A percentile compares a stretch with the other conserved stretches of the same genome.
These are phyloP conservation scores for Apotomis capreana DNA, from an alignment of 2,888 invertebrate species.

Conservation along the genomic window DNA sequence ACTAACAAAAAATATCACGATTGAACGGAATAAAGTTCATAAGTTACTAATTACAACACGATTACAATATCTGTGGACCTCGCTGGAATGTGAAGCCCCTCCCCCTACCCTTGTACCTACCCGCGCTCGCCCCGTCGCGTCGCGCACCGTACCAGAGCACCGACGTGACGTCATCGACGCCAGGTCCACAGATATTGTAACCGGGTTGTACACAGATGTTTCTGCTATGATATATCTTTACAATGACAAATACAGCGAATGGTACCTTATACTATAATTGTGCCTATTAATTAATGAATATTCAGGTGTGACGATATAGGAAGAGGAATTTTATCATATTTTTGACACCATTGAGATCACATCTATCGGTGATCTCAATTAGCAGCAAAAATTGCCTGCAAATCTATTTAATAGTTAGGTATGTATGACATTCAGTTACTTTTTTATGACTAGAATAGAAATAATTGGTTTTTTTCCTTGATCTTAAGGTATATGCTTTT, in stretches of 20 bases:
- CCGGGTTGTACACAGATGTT: too few relatives aligned
- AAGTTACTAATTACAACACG: background rate
- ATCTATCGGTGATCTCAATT: too few relatives aligned
- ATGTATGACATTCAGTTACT: constrained; percentile 9
- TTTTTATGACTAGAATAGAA: constrained; percentile 10
- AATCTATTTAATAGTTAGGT: background rate
- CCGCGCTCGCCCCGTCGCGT: too few relatives aligned
- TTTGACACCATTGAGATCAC: background rate
- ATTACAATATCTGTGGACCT: too few relatives aligned
- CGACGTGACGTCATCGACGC: too few relatives aligned
- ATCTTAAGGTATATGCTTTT: background rate
- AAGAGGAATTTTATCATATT: background rate
- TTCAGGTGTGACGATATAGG: constrained; percentile 1
- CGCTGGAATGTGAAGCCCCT: too few relatives aligned
- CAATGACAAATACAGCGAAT: constrained; percentile 3
- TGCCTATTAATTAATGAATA: constrained; percentile 1
- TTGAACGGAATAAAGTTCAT: background rate
- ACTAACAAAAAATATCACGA: too few relatives aligned
- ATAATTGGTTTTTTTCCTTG: background rate
- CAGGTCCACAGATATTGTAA: too few relatives aligned
- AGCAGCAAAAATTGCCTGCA: background rate
- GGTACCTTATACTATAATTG: constrained; percentile 9
- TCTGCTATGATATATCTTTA: constrained; percentile 2
- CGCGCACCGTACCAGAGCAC: too few relatives aligned
- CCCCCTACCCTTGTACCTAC: too few relatives aligned